Evolutionary conservation across 2,888 invertebrate species (phyloP), one percentile per base, ranked within the genome.

Genomic region (Leptinotarsa haldemani): DNA sequence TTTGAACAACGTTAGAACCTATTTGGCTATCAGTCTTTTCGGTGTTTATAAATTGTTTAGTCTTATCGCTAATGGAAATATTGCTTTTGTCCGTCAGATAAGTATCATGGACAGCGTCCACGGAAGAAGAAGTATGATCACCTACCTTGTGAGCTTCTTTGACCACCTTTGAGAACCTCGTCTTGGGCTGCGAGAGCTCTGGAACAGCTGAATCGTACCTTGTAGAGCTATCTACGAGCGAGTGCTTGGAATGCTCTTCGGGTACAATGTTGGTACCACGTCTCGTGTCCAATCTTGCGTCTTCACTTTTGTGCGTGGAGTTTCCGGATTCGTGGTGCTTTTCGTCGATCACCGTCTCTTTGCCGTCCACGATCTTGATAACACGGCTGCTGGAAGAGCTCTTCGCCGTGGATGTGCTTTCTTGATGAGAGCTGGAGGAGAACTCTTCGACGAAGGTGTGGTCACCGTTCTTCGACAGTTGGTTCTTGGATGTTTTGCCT

Each of bases 341-440:
- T 79, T 89, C 89, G 76, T 92, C 91, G 61, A 92, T 86, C 58
- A 92, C 89, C 53, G 90, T 87, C 86, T 92, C 92, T 83, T 91
- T 91, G 1, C 92, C 92, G 81, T 92, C 91, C 25, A 92, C 90
- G 77, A 91, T 90, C 87, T 93, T 92, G 65, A 92, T 90, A 47
- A 91, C 90, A 81, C 93, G 92, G 18, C 92, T 92, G 20, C 91
- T 90, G 1, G 92, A 91, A 52, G 92, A 90, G 48, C 91, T 91
- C 84, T 92, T 91, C 66, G 89, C 88, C 4, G 89, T 87, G 73
- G 89, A 90, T 74, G 90, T 89, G 79, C 88, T 90, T 83, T 89
- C 89, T 80, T 90, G 87, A 80, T 91, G 89, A 76, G 88, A 90
- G 9, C 82, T 81, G 1, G 85, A 84, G 5, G 82, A 84, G 2